Conservation (phyloP, 1,140 invertebrate species). For the Nebria ingens region DNA sequence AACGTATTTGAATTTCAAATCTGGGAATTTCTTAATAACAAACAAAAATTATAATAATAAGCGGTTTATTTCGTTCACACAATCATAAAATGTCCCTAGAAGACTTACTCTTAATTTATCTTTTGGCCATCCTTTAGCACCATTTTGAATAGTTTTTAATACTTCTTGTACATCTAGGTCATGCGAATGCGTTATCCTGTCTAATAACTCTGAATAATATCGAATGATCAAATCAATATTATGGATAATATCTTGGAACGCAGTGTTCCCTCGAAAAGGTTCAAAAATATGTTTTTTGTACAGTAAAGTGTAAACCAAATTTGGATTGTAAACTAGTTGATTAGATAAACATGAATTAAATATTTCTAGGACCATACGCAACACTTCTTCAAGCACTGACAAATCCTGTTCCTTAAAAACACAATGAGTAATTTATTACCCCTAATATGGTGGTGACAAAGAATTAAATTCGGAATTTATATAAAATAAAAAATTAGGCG, state of each 20-base stretch:
- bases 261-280: constrained; percentile 72
- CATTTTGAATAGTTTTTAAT: constrained; percentile 75
- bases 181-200: constrained; percentile 29
- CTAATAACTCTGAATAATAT: constrained; percentile 31
- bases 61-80: too few relatives aligned
- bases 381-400: constrained; percentile 90
- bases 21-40: constrained; percentile 86
- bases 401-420: constrained; percentile 69
- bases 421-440: background rate
- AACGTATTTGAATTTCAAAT: constrained; percentile 97
- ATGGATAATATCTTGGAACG: constrained; percentile 91
- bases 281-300: constrained; percentile 91
- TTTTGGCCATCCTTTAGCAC: constrained; percentile 77
- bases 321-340: constrained; percentile 82
- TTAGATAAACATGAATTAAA: constrained; percentile 86
- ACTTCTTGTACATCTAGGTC: constrained; percentile 77
- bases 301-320: constrained; percentile 91
- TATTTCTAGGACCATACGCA: constrained; percentile 93
- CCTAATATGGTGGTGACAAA: too few relatives aligned
- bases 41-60: constrained; percentile 12
- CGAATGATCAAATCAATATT: constrained; percentile 85
- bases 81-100: background rate
- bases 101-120: constrained; percentile 74
- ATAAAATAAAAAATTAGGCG: too few relatives aligned
- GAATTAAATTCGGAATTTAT: too few relatives aligned